Evolutionary conservation across 2,888 invertebrate species (phyloP).

Genomic region (Chydorus sphaericus): DNA sequence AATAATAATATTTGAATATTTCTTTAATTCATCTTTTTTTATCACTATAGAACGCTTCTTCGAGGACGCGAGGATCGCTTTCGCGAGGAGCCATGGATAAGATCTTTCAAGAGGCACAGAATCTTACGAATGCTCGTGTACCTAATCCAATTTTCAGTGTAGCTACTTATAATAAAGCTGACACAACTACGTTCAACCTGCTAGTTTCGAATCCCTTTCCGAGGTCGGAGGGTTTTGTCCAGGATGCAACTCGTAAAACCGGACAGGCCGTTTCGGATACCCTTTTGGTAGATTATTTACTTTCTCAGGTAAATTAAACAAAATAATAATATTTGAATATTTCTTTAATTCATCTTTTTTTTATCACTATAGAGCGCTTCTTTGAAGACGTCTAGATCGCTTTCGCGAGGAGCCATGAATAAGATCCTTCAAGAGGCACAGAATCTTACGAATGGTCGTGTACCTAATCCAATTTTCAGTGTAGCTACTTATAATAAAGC

Average conservation of each 20-base stretch:
- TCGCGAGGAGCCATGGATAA: constrained; percentile 67
- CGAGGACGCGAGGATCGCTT: constrained; percentile 64
- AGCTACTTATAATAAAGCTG: constrained; percentile 56
- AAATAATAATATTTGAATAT: too few relatives aligned
- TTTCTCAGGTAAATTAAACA: too few relatives aligned
- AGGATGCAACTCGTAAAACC: too few relatives aligned
- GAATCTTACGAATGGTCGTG: constrained; percentile 95
- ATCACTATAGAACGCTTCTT: constrained; percentile 35
- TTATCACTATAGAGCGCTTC: constrained; percentile 35
- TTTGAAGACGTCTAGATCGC: constrained; percentile 59
- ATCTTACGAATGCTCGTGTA: constrained; percentile 95
- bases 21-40: not conserved
- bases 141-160: constrained; percentile 78
- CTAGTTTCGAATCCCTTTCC: too few relatives aligned
- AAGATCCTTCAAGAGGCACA: constrained; percentile 72
- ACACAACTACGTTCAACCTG: too few relatives aligned
- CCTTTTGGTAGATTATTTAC: too few relatives aligned
- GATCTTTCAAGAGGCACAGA: constrained; percentile 74
- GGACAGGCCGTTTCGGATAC: too few relatives aligned
- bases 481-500: constrained; percentile 61
- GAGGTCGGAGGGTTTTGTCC: too few relatives aligned
- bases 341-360: too few relatives aligned
- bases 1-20: not conserved
- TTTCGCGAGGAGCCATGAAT: constrained; percentile 68
- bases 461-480: constrained; percentile 76